These are phyloP conservation scores for Podiceps cristatus DNA, from an alignment of 2,113 vertebrate species.

Conservation along the genomic window DNA sequence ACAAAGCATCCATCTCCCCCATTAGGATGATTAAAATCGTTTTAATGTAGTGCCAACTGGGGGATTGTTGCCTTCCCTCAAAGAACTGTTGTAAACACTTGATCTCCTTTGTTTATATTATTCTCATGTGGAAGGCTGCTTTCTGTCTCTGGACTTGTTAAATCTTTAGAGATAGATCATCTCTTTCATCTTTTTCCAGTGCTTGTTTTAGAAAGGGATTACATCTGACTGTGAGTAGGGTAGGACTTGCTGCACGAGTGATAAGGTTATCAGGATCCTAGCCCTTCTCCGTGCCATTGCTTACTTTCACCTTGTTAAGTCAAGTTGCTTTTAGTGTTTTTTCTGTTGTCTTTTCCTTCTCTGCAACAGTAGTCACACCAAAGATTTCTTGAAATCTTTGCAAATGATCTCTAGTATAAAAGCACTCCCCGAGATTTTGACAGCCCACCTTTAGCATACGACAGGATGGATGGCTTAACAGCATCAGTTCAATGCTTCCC, in stretches of 20 bases:
- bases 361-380: not conserved
- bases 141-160: constrained; percentile 48
- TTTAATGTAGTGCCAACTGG: constrained; percentile 71
- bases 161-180: constrained; percentile 49
- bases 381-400: not conserved
- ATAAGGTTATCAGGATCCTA: constrained; percentile 62
- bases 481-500: not conserved
- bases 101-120: constrained; percentile 64
- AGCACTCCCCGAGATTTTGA: not conserved
- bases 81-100: constrained; percentile 67
- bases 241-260: not conserved
- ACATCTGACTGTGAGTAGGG: constrained; percentile 2
- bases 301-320: not conserved
- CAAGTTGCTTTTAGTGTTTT: not conserved
- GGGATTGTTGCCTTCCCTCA: constrained; percentile 53
- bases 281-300: not conserved
- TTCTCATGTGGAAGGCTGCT: constrained; percentile 43
- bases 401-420: not conserved
- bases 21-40: constrained; percentile 72
- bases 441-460: not conserved
- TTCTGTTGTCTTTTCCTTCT: not conserved
- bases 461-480: not conserved
- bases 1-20: constrained; percentile 23
- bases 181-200: constrained; percentile 72
- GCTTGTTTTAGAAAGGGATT: constrained; percentile 55